Base-by-base conservation (phyloP, 2,113 vertebrate species). In the Erythrocercus mccallii region DNA sequence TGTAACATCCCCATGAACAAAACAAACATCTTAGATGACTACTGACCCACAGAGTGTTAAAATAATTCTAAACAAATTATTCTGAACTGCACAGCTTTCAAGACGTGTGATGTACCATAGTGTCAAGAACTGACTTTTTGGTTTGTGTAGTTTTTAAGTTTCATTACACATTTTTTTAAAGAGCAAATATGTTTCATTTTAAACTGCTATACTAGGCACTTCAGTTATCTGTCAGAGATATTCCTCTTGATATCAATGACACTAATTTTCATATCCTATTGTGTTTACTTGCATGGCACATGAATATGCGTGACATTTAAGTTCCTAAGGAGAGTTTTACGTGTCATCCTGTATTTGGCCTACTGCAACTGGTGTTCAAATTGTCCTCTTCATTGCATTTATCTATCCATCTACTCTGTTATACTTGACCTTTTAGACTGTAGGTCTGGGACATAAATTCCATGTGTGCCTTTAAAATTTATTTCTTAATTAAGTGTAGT, bases 301-400 rank as follows among this genome's bases (percentile, higher is more conserved):
- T 90, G 92, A 94, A 88, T 91, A 79, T 86, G 93, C 96, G 58
- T 95, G 87, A 95, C 81, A 95, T 96, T 97, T 94, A 88, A 18
- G 11, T 86, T 97, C 82, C 53, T 50, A 94, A 95, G 78, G 65
- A 96, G 60, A 96, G 19, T 91, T 97, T 94, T 94, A 82, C 91
- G 61, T 86, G 84, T 58, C 71, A 78, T 91, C 53, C 50, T 95
- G 70, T 89, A 79, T 96, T 93, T 88, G 80, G 62, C 56, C 4
- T 71, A 9, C 95, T 97, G 92, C 86, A 96, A 95, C 91, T 96
- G 65, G 0, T 13, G 38, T 91, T 95, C 80, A 74, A 94, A 64
- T 81, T 94, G 83, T 71, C 22, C 33, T 70, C 35, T 81, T 61
- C 37, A 37, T 73, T 81, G 53, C 42, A 82, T 90, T 95, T 90